Evolutionary conservation across 2,797 vertebrate genomes (phyloP).

Genomic region (Petrocephalus schoutedeni): DNA sequence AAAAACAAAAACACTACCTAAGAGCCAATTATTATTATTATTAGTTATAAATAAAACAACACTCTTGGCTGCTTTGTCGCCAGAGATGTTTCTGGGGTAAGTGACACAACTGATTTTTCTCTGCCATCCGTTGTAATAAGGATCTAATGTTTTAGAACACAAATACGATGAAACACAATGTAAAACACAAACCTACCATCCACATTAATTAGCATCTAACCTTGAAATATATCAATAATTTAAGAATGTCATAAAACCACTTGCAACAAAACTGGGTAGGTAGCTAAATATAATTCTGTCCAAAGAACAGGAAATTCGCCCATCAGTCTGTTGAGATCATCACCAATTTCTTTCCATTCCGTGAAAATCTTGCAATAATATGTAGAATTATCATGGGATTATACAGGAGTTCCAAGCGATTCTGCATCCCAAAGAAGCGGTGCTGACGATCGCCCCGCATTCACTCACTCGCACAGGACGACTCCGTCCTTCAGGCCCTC

Average conservation of each 20-base stretch:
- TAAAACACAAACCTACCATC: neutral
- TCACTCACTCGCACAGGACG: constrained; percentile 70
- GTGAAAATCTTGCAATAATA: neutral
- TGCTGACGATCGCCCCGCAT: neutral
- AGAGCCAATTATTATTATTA: neutral
- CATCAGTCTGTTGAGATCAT: neutral
- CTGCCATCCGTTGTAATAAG: neutral
- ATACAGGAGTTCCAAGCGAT: neutral
- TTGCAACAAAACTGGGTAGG: neutral
- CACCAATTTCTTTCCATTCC: neutral
- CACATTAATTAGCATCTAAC: neutral
- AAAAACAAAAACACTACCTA: neutral
- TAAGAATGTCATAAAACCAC: neutral
- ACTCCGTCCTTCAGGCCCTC: constrained; percentile 69
- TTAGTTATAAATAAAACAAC: neutral
- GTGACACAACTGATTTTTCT: neutral
- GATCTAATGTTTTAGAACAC: neutral
- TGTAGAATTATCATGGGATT: neutral
- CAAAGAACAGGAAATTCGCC: neutral
- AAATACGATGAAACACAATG: neutral
- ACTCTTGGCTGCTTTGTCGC: neutral
- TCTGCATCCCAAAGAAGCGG: neutral
- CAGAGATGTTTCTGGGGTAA: neutral
- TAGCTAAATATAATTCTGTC: neutral
- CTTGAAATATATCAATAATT: neutral